Percentiles rank a stretch among this genome's conserved stretches.
phyloP scores from a whole-genome alignment of 2,113 vertebrate genomes.

The Eulemur macaco region DNA sequence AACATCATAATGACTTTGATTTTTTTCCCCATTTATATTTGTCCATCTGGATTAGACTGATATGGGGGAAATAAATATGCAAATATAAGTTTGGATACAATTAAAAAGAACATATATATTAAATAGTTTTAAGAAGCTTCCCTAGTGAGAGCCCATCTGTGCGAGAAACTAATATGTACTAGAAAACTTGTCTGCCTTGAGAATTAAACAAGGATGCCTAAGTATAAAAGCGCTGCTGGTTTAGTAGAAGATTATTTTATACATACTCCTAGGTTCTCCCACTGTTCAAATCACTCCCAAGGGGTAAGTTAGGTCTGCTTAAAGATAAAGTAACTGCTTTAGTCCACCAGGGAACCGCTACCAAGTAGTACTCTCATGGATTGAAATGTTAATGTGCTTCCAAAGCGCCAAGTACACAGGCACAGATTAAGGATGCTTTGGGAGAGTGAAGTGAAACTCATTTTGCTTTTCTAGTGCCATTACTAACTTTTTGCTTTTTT shows the following conservation, averaged over 20 bases:
- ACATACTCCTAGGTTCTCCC: not conserved
- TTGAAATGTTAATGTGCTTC: not conserved
- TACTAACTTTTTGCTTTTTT: not conserved
- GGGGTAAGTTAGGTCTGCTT: not conserved
- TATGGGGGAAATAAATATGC: not conserved
- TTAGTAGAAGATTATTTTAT: not conserved
- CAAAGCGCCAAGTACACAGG: not conserved
- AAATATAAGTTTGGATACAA: slow-evolving; percentile 45
- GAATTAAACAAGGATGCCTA: not conserved
- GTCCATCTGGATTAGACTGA: not conserved
- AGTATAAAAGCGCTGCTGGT: not conserved
- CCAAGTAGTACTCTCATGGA: not conserved
- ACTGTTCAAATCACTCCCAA: not conserved
- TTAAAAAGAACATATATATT: slow-evolving; percentile 12
- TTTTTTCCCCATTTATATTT: slow-evolving; percentile 10
- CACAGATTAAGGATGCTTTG: not conserved
- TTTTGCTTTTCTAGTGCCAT: not conserved
- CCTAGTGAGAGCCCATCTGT: slow-evolving; percentile 27
- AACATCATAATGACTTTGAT: not conserved
- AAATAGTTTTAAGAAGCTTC: slow-evolving; percentile 45
- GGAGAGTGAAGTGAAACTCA: not conserved
- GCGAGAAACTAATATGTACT: not conserved
- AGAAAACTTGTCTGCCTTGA: not conserved
- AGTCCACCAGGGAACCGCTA: not conserved
- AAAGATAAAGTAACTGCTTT: not conserved